Base-by-base conservation (phyloP, 2,888 invertebrate species). In the Trichogramma dendrolimi region DNA sequence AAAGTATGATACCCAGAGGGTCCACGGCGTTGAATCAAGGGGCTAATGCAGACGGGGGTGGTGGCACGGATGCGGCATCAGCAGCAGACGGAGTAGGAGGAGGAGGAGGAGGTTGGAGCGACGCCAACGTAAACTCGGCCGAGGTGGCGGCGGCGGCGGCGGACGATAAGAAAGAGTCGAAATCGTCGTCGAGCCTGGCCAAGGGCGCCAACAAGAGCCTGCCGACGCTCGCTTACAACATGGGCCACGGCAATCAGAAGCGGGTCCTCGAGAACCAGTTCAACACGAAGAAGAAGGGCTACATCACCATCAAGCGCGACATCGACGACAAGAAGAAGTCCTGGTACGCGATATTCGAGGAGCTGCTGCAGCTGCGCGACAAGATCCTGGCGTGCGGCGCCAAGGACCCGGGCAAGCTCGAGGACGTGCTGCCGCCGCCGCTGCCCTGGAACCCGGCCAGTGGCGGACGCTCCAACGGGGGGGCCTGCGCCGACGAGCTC, bases 351-450 rank as follows among this genome's bases (percentile, higher is more conserved):
- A 27, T 53, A 4, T 73, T 70, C 63, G 70, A 72, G 39, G 74
- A 77, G n/a, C 64, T 73, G 52, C 53, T 61, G 4, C 71, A 73
- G 39, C 65, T 77, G 7, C 72, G 76, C 0, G 73, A 76, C 38
- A 75, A 73, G 63, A 63, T 79, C 27, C 67, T 77, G 4, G 60
- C 68, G 0, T 60, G 49, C 44, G 77, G 78, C 4, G 67, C 65
- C 5, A 75, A 71, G 52, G 75, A 76, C 65, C 74, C 76, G 0
- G 76, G 76, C 11, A 72, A 70, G 55, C 55, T 74, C 11, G 76
- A 78, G 7, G 70, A 69, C 7, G 48, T 72, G 11, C 65, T 53
- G 4, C 64, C 57, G 6, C 39, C 40, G 7, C 27, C 27, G 27
- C 27, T 27, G 27, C 47, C 55, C 7, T 6, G 40, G 27, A 42